A percentile compares a stretch with the other conserved stretches of the same genome.
phyloP scores from a whole-genome alignment of 2,113 vertebrate genomes.

The Arizona elegans region DNA sequence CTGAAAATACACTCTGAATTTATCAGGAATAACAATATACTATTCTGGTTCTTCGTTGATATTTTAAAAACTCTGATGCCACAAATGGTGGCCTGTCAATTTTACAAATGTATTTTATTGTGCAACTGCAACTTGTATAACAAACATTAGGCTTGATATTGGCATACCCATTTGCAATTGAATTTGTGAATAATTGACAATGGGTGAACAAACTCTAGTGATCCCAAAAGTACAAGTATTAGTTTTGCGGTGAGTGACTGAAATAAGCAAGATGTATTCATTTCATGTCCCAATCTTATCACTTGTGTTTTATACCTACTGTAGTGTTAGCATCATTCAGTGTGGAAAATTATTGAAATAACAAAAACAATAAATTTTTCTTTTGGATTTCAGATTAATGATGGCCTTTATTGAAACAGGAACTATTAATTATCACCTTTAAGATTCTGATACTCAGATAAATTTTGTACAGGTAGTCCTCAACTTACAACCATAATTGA shows the following conservation, averaged over 20 bases:
- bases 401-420: not conserved
- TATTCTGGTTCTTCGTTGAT: not conserved
- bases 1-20: not conserved
- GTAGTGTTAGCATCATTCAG: constrained; percentile 5
- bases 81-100: constrained; percentile 21
- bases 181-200: constrained; percentile 24
- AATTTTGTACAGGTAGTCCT: not conserved
- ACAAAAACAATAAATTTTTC: not conserved
- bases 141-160: constrained; percentile 12
- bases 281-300: constrained; percentile 28
- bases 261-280: constrained; percentile 19
- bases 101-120: constrained; percentile 6
- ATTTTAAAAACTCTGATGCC: not conserved
- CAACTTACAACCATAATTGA: too few species aligned
- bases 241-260: constrained; percentile 4
- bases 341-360: not conserved
- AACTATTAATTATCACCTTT: not conserved
- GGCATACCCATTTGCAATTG: not conserved
- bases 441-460: not conserved
- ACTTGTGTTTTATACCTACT: constrained; percentile 23
- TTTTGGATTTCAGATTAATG: not conserved
- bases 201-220: constrained; percentile 17
- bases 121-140: constrained; percentile 18
- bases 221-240: constrained; percentile 10
- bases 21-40: not conserved